These are phyloP conservation scores for Centropus bengalensis DNA, from an alignment of 2,113 vertebrate genomes.

Conservation along the genomic window DNA sequence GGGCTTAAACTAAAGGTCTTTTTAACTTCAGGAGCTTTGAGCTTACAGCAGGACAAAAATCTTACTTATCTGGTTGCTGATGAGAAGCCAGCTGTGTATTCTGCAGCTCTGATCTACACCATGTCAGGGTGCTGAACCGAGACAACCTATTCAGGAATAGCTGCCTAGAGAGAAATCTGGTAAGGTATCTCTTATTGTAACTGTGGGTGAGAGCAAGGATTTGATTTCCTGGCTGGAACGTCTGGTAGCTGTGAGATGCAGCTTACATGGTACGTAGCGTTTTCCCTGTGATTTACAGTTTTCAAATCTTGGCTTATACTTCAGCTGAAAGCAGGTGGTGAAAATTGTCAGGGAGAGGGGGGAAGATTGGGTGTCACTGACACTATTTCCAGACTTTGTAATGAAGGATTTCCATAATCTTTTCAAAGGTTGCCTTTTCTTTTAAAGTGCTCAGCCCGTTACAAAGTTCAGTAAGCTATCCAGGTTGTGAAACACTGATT, in stretches of 20 bases:
- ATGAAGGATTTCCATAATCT: not conserved
- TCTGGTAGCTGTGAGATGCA: not conserved
- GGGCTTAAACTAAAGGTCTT: not conserved
- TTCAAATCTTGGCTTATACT: constrained; percentile 13
- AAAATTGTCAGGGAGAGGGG: not conserved
- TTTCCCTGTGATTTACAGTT: constrained; percentile 20
- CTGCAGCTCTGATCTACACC: not conserved
- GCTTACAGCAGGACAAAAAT: not conserved
- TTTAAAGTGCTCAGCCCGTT: not conserved
- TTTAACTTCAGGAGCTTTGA: not conserved
- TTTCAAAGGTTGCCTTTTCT: not conserved
- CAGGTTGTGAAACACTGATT: not conserved
- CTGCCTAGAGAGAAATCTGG: not conserved
- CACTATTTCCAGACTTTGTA: not conserved
- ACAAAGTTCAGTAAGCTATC: not conserved
- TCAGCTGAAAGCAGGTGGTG: constrained; percentile 13
- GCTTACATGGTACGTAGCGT: not conserved
- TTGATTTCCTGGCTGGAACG: not conserved
- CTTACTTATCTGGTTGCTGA: not conserved
- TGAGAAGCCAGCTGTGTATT: not conserved
- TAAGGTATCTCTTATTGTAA: not conserved
- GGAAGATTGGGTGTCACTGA: not conserved
- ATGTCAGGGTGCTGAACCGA: not conserved
- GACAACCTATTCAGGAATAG: not conserved
- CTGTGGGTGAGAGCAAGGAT: not conserved